Base-by-base conservation (phyloP, 2,888 invertebrate genomes). In the Drosophila quasianomalipes region DNA sequence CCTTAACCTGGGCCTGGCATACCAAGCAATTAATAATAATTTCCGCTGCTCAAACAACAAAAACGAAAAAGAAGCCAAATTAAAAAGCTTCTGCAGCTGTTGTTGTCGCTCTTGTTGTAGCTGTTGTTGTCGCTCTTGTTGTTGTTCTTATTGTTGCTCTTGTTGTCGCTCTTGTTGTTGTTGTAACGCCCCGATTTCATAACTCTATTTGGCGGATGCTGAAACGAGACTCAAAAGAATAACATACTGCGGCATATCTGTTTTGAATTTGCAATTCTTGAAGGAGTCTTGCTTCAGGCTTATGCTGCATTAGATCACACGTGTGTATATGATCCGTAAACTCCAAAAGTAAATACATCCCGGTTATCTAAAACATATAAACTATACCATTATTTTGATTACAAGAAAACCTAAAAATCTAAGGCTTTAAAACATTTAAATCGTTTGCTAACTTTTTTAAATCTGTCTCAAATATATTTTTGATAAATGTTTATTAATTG, bases 11-110 rank as follows among this genome's bases (percentile, higher is more conserved):
- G 75, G 69, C 68, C 76, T 72, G 81, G 72, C 81, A 90, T 90
- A 79, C 89, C 89, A 76, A 85, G 82, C 85, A 91, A 91, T 90
- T 91, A 91, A 91, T 90, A 85, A 91, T 90, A 89, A 90, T 90
- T 91, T 90, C 90, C 90, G 90, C 81, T 82, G 80, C 76, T 81
- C 69, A 61, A 81, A 83, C 74, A 54, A 54, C 41, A 66, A 51
- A 14, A 31, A 35, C 35, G n/a, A 31, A 37, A 54, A 67, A 74
- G 75, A 69, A 83, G 69, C 52, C 63, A 76, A 71, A 74, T 60
- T 70, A 70, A 77, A 72, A 71, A 73, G 74, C 75, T 71, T 69
- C 82, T 76, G 73, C 73, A 59, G 61, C 54, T n/a, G 33, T 47
- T 55, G 52, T 44, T 44, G 44, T 12, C 58, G 22, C 14, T 22